Conservation (phyloP, 2,888 invertebrate genomes). For the Spialia ferax region DNA sequence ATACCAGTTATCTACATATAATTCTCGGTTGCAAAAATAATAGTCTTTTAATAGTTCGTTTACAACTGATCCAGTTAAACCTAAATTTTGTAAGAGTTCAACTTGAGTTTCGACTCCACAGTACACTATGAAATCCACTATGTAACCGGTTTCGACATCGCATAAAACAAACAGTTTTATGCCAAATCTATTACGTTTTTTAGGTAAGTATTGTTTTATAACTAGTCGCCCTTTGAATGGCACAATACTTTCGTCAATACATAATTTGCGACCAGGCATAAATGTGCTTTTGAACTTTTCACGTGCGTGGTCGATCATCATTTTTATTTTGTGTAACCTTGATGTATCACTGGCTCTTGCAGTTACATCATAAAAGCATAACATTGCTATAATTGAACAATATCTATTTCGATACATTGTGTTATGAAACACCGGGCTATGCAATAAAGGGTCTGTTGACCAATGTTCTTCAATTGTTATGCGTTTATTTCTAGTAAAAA, state of each 20-base stretch:
- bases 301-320: conserved; percentile 44
- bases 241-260: conserved; percentile 49
- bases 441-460: conserved; percentile 44
- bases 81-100: conserved; percentile 39
- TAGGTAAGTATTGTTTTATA: conserved; percentile 49
- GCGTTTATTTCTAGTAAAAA: conserved; percentile 44
- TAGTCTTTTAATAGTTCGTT: too few relatives aligned
- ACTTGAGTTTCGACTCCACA: conserved; percentile 46
- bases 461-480: conserved; percentile 45
- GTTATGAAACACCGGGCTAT: conserved; percentile 7
- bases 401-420: conserved; percentile 12
- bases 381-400: conserved; percentile 15
- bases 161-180: conserved; percentile 45
- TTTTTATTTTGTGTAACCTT: conserved; percentile 43
- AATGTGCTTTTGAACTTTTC: conserved; percentile 43
- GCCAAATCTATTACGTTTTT: conserved; percentile 47
- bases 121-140: conserved; percentile 49
- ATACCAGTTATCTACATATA: too few relatives aligned
- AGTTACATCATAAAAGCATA: conserved; percentile 20
- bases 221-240: conserved; percentile 48
- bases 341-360: conserved; percentile 27
- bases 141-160: conserved; percentile 48
- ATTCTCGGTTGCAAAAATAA: too few relatives aligned
- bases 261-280: conserved; percentile 43
- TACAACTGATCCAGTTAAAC: conserved; percentile 45